Percentiles rank a stretch among this genome's conserved stretches.
phyloP scores from a whole-genome alignment of 2,113 vertebrate genomes.

The Mugil cephalus region DNA sequence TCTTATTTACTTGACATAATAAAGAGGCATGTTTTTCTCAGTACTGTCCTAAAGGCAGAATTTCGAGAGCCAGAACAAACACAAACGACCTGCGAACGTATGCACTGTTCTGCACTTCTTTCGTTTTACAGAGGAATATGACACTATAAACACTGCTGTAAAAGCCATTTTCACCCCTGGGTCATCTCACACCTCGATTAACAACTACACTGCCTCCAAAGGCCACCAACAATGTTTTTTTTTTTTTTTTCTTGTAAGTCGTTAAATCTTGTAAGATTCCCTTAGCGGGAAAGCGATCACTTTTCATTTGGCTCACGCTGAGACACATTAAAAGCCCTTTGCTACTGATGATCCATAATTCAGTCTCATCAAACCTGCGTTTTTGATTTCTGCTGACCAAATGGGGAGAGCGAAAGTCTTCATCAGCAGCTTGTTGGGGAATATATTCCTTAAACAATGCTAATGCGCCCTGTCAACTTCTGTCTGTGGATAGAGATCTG shows the following conservation, averaged over 20 bases:
- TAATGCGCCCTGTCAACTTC: conserved; percentile 34
- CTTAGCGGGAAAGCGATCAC: conserved; percentile 45
- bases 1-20: conserved; percentile 65
- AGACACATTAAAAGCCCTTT: conserved; percentile 50
- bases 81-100: neutral
- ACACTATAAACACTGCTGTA: conserved; percentile 3
- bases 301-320: conserved; percentile 69
- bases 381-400: conserved; percentile 68
- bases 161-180: conserved; percentile 13
- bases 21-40: conserved; percentile 26
- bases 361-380: conserved; percentile 66
- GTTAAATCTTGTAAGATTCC: conserved; percentile 46
- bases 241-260: conserved; percentile 42
- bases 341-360: conserved; percentile 78
- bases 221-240: conserved; percentile 48
- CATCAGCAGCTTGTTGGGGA: conserved; percentile 57
- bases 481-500: conserved; percentile 29
- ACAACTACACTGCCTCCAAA: conserved; percentile 41
- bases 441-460: conserved; percentile 58
- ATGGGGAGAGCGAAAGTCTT: conserved; percentile 46
- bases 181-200: conserved; percentile 33
- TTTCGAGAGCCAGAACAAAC: neutral
- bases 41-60: conserved; percentile 14
- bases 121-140: conserved; percentile 4
- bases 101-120: neutral